Conservation (phyloP, 1,140 invertebrate species). For the Drosophila aff. region DNA sequence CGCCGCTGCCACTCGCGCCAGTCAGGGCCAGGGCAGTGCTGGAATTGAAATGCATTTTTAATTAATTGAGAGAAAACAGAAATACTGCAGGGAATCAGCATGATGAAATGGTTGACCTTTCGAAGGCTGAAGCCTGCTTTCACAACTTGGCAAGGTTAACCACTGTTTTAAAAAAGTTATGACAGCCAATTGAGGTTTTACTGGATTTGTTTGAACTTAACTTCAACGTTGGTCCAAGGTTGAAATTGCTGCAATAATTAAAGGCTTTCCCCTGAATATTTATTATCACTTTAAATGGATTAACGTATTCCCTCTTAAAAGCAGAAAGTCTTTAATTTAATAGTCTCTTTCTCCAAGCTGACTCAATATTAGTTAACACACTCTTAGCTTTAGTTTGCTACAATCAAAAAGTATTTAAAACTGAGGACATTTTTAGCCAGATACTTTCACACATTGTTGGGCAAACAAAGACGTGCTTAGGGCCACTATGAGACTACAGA, state of each 20-base stretch:
- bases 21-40: conserved; percentile 16
- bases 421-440: background rate
- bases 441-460: conserved; percentile 2
- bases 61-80: conserved; percentile 38
- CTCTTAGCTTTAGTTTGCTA: background rate
- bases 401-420: conserved; percentile 6
- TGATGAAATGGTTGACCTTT: conserved; percentile 36
- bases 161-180: conserved; percentile 17
- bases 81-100: conserved; percentile 30
- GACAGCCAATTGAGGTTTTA: conserved; percentile 19
- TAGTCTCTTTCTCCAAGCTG: background rate
- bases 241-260: conserved; percentile 1
- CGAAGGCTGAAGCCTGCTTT: conserved; percentile 6
- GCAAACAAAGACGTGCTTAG: conserved; percentile 17
- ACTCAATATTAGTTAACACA: background rate
- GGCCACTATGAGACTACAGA: conserved; percentile 8
- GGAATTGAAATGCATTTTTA: conserved; percentile 48
- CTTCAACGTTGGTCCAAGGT: conserved; percentile 1
- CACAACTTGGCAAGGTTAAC: conserved; percentile 28
- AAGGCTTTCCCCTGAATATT: background rate
- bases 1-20: conserved; percentile 18
- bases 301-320: background rate
- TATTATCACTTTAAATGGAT: background rate
- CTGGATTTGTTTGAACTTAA: conserved; percentile 26
- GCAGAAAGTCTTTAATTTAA: background rate